Evolutionary conservation across 2,797 vertebrate genomes (phyloP).

Genomic region (Tenualosa ilisha): DNA sequence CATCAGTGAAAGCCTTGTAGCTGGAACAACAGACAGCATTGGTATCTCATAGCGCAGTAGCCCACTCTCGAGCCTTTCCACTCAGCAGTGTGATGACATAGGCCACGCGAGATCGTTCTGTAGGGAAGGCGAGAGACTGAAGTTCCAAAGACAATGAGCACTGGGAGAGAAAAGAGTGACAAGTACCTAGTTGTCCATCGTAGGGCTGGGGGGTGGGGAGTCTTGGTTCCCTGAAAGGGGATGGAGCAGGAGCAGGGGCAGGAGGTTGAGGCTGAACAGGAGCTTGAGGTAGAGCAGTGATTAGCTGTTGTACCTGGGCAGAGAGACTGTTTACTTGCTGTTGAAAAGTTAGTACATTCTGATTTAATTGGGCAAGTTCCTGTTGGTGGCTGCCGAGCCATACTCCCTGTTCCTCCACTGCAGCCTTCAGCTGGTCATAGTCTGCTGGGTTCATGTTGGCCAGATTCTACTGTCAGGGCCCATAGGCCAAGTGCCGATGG

Average conservation of each 20-base stretch:
- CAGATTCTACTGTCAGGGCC: too few species aligned
- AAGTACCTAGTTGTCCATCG: background rate
- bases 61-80: background rate
- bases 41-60: background rate
- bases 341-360: too few species aligned
- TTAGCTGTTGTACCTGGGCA: background rate
- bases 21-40: background rate
- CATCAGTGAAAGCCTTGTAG: background rate
- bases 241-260: background rate
- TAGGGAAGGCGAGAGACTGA: background rate
- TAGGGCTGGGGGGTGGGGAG: background rate
- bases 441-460: too few species aligned
- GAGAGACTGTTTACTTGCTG: background rate
- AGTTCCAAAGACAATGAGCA: background rate
- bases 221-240: background rate
- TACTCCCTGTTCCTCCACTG: too few species aligned
- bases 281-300: background rate
- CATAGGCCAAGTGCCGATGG: too few species aligned
- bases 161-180: background rate
- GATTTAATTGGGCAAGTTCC: too few species aligned
- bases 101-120: background rate
- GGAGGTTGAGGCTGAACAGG: background rate
- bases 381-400: too few species aligned
- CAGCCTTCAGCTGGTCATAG: too few species aligned
- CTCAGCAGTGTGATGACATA: background rate